Evolutionary conservation across 2,797 vertebrate genomes (phyloP), one percentile per base, ranked within the genome.

Genomic region (Antennarius maculatus): DNA sequence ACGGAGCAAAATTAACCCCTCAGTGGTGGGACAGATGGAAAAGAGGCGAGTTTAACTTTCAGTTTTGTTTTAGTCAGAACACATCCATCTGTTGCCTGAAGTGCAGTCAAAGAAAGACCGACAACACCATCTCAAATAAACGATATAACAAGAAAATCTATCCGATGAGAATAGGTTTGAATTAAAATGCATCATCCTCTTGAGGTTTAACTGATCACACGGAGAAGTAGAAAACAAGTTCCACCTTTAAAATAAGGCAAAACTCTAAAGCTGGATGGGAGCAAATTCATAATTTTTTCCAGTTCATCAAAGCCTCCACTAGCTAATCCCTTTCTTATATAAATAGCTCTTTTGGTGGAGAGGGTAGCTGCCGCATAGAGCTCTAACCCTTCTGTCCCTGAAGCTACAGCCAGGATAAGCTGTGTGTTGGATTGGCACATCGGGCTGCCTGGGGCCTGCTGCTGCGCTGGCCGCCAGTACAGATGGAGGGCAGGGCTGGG

Each of bases 401-500:
- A 93, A 92, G 90, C 90, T 91, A 86, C 90, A 92, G 94, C 94
- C 94, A 95, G 94, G 91, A 95, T 92, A 91, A 93, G 93, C 92
- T 92, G 92, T 86, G 92, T 92, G 92, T 94, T 94, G 93, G 93
- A 93, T 93, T 93, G 93, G 92, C 95, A 93, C 91, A 85, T 92
- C 91, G 93, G 92, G 95, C 94, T 95, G 95, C 96, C 93, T 93
- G 94, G 94, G 95, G 92, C 91, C 93, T 91, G 95, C 94, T 95
- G 94, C 94, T 94, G 93, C 82, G 94, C 95, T 94, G 94, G 95
- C 94, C 93, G 93, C 93, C 95, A 95, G 95, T 97, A 95, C 97
- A 99, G 97, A 99, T 99, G 97, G 97, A 96, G 96, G 95, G 95
- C 95, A 96, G 96, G 94, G 93, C 94, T 93, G 95, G 95, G 95